Evolutionary conservation across 2,888 invertebrate genomes (phyloP), one percentile per base, ranked within the genome.

Genomic region (Rhogogaster chlorosoma): DNA sequence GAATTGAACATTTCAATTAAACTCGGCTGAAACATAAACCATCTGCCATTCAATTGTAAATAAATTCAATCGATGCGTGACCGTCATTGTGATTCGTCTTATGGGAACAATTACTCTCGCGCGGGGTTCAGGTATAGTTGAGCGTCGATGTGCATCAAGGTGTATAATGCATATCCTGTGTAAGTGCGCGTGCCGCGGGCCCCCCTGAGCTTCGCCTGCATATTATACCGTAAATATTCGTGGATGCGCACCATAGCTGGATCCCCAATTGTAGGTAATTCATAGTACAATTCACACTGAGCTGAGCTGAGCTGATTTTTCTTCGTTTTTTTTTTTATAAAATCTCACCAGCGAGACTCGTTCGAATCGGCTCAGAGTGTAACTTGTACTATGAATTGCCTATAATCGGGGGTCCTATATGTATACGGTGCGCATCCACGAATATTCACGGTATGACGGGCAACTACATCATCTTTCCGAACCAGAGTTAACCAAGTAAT

Each of bases 11-110:
- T 22, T 53, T 57, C 53, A 78, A 61, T 36, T 22, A 15, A 57
- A 57, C 38, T 61, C 22, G 78, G 61, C 26, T 57, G 36, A 22
- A 22, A 38, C 29, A 22, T 42, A 38, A 42, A 61, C 61, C 78
- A 38, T 80, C 61, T 26, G 57, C 26, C 38, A 38, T 80, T 80
- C 32, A 38, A 80, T 22, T 57, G 36, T 61, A 61, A 57, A 80
- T 80, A 26, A 61, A 80, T 22, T 22, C 49, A 53, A 22, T 38
- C 61, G 32, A 38, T 38, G 38, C 38, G 6, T n/a, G 36, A 80
- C 61, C 80, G 80, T 57, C 57, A 61, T 80, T 61, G 80, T 38
- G 61, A 38, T 61, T 12, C 57, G 49, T 36, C 61, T 61, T 26
- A 15, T 80, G 57, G 38, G 32, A 61, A 80, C n/a, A 61, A n/a